Base-by-base conservation (phyloP, 2,113 vertebrate species). In the Echinops telfairi region DNA sequence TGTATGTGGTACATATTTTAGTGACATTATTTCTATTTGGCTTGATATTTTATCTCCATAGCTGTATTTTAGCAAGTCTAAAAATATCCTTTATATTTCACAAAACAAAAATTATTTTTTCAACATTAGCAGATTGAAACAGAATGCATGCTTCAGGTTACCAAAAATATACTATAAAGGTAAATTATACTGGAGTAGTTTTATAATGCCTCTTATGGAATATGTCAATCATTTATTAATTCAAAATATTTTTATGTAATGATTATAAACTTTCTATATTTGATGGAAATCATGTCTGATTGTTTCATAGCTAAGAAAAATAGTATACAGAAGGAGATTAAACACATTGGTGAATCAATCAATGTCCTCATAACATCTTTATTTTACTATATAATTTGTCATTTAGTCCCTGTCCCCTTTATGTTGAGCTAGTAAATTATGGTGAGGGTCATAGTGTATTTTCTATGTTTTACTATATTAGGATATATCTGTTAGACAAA, bases 1-100 rank as follows among this genome's bases (percentile, higher is more conserved):
- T 87, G 86, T 64, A 92, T 73, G 82, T 60, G 33, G 76, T 87
- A 76, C 68, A 82, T 89, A 90, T 82, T 94, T 95, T 77, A 89
- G 91, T 82, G 83, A 88, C n/a, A 3, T 23, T 88, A 83, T 77
- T 95, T 95, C 80, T 89, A 77, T 86, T 95, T 95, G 22, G 29
- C 91, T 66, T 93, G 83, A 70, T 76, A 71, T 14, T 40, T 40
- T 83, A 1, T 64, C 33, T 86, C 15, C 57, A 83, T 40, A 91
- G 75, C 47, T 80, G 23, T 92, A 92, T 83, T 90, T 96, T 29
- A 88, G 77, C 79, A 71, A 62, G 80, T 86, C 31, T 80, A 92
- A 93, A 84, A 90, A 77, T 78, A n/a, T 78, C n/a, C 75, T 87
- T 93, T 90, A 31, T 68, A 90, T 47, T 33, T 90, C 53, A 89